Evolutionary conservation across 2,888 invertebrate genomes (phyloP), one percentile per base, ranked within the genome.

Genomic region (Sturmia bella): DNA sequence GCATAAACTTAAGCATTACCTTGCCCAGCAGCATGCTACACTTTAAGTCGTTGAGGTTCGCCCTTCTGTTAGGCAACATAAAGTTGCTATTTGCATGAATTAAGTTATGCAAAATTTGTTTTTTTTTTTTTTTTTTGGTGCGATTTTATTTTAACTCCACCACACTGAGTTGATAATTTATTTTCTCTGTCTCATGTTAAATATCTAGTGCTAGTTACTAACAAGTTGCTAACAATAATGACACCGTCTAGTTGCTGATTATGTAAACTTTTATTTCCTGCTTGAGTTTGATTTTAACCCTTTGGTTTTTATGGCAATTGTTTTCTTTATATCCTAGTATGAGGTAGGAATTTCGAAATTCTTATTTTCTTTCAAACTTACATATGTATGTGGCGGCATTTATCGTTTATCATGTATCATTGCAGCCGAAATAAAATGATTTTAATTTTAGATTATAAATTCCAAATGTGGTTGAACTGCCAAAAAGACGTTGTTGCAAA

Each of bases 361-460:
- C 54, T 12, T 27, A n/a, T 48, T 39, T 37, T n/a, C 32, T 39
- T 39, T 41, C 13, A 5, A 59, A 7, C 32, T 11, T 21, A 37
- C 41, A 50, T n/a, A n/a, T 57, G 69, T 70, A 70, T 80, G 64
- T 76, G 70, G 11, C 59, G 37, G 17, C 70, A 73, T 68, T 69
- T 77, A 73, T 61, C 27, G 73, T 73, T 63, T 73, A 37, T 82
- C 83, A 83, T 52, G 32, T 81, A 81, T 68, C 61, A 73, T 81
- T 81, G 76, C 41, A 19, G 19, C 41, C 24, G 9, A 32, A 61
- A 63, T 84, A 72, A 85, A 86, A 88, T 85, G 89, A 88, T 88
- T 89, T 89, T 85, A 88, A 88, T 88, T 88, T 88, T 88, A 88
- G 88, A 88, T 88, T 88, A 88, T 68, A 43, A 45, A 48, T 56